Evolutionary conservation across 2,797 vertebrate genomes (phyloP).

Genomic region (Sarcophilus harrisii): DNA sequence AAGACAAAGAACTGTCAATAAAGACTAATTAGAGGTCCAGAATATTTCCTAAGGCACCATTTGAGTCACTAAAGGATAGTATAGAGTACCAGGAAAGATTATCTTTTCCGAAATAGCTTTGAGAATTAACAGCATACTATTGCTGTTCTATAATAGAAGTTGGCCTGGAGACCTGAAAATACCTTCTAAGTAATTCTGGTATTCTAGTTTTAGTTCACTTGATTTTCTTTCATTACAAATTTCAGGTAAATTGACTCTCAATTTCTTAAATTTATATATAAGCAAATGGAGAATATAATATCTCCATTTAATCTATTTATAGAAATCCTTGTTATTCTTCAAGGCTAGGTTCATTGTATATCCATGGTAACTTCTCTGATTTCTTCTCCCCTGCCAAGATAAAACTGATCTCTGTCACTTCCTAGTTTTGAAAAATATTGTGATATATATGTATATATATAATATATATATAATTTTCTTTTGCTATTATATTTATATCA

Average conservation of each 20-base stretch:
- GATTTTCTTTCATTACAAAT: neutral
- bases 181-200: neutral
- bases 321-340: neutral
- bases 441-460: too few relatives aligned
- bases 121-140: neutral
- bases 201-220: neutral
- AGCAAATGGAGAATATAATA: neutral
- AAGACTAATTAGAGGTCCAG: neutral
- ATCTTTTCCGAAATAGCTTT: slow-evolving; percentile 30
- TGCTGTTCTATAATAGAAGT: neutral
- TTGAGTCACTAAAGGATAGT: slow-evolving; percentile 1
- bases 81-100: slow-evolving; percentile 27
- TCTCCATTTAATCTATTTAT: neutral
- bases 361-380: neutral
- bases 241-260: neutral
- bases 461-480: neutral
- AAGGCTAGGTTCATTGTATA: slow-evolving; percentile 6
- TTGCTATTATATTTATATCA: neutral
- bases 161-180: neutral
- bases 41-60: neutral
- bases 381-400: neutral
- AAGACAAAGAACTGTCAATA: neutral
- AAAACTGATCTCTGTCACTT: neutral
- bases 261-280: neutral
- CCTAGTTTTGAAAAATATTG: neutral